phyloP scores from a whole-genome alignment of 1,140 invertebrate species.

The Stegodyphus mimosarum region DNA sequence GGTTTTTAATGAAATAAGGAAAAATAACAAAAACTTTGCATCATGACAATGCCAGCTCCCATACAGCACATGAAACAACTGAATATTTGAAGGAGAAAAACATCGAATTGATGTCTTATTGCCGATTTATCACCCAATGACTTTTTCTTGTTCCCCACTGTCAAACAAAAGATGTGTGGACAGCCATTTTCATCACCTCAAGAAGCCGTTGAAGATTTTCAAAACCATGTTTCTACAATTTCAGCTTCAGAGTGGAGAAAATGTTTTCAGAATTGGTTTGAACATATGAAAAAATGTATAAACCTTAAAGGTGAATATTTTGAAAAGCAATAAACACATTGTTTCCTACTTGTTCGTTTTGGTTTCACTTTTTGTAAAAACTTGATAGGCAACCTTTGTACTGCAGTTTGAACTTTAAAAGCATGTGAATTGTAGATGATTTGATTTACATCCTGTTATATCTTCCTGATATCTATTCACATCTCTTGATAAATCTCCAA shows the following conservation, averaged over 20 bases:
- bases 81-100: slow-evolving; percentile 10
- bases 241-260: neutral
- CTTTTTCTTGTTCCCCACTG: neutral
- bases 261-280: neutral
- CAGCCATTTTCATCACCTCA: too few relatives aligned
- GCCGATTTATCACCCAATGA: neutral
- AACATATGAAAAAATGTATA: slow-evolving; percentile 16
- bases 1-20: slow-evolving; percentile 4
- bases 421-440: too few relatives aligned
- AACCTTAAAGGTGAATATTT: slow-evolving; percentile 11
- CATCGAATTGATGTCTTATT: neutral
- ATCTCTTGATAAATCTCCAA: too few relatives aligned
- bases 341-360: too few relatives aligned
- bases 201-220: neutral
- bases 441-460: too few relatives aligned
- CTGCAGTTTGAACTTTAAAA: too few relatives aligned
- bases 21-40: neutral
- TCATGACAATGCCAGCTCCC: slow-evolving; percentile 1
- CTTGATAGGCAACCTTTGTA: neutral
- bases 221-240: slow-evolving; percentile 13
- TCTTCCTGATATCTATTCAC: too few relatives aligned
- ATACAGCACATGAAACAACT: neutral
- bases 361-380: neutral
- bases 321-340: neutral
- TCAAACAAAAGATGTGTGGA: neutral